Evolutionary conservation across 2,797 vertebrate species (phyloP).

Genomic region (Astyanax mexicanus): DNA sequence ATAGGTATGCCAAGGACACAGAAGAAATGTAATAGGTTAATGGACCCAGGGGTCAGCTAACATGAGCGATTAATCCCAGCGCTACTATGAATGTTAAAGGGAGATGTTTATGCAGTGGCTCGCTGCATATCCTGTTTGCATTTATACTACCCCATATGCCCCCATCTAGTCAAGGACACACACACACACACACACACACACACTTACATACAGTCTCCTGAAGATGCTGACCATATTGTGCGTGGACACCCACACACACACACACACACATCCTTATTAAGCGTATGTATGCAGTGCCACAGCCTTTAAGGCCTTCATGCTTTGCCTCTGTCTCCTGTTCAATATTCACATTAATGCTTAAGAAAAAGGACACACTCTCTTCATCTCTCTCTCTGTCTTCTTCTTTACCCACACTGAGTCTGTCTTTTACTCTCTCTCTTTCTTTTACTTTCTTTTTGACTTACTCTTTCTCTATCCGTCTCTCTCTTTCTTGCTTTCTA

Average conservation of each 20-base stretch:
- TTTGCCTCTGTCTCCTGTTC: not conserved
- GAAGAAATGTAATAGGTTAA: slow-evolving; percentile 24
- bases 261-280: not conserved
- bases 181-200: slow-evolving; percentile 9
- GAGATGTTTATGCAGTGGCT: slow-evolving; percentile 8
- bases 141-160: slow-evolving; percentile 4
- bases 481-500: no score
- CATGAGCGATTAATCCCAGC: slow-evolving; percentile 25
- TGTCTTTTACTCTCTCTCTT: no score
- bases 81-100: slow-evolving; percentile 22
- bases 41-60: slow-evolving; percentile 29
- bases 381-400: not conserved
- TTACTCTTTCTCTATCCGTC: no score
- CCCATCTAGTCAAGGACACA: slow-evolving; percentile 26
- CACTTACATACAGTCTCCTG: not conserved
- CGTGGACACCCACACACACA: slow-evolving; percentile 14
- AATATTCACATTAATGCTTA: not conserved
- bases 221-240: not conserved
- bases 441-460: no score
- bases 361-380: not conserved
- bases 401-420: no score
- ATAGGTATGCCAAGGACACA: slow-evolving; percentile 33
- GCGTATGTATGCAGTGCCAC: not conserved
- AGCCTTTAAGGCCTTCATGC: not conserved
- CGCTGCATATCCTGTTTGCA: slow-evolving; percentile 7